Percentiles rank a stretch among this genome's conserved stretches.
Evolutionary conservation across 2,113 vertebrate species (phyloP).

Genomic region (Marcusenius ussheri): DNA sequence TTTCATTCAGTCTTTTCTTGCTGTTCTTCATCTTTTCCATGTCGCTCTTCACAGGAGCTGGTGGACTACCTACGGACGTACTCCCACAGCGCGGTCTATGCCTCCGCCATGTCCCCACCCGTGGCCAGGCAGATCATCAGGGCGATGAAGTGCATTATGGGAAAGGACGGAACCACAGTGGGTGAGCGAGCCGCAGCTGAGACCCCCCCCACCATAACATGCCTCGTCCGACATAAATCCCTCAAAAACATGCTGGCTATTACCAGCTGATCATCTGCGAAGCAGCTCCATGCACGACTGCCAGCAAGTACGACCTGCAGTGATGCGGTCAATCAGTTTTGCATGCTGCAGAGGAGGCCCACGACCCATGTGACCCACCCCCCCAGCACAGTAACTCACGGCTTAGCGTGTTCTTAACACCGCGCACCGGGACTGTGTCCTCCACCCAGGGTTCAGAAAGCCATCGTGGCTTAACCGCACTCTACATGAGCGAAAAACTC

Average conservation of each 20-base stretch:
- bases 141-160: conserved; percentile 78
- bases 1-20: neutral
- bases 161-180: conserved; percentile 68
- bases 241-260: conserved; percentile 51
- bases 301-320: conserved; percentile 46
- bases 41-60: conserved; percentile 60
- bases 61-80: conserved; percentile 78
- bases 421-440: neutral
- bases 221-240: neutral
- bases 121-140: conserved; percentile 77
- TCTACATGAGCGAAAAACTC: neutral
- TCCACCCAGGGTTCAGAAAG: neutral
- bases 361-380: neutral
- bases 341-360: conserved; percentile 44
- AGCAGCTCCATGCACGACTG: conserved; percentile 29
- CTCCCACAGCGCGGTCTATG: conserved; percentile 80
- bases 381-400: neutral
- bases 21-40: neutral
- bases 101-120: conserved; percentile 73
- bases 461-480: neutral
- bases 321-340: conserved; percentile 52
- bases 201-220: neutral
- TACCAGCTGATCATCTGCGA: conserved; percentile 43
- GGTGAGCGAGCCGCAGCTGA: conserved; percentile 59
- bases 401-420: neutral